phyloP scores from a whole-genome alignment of 2,113 vertebrate species.

The Cyphomyrus discorhynchus region DNA sequence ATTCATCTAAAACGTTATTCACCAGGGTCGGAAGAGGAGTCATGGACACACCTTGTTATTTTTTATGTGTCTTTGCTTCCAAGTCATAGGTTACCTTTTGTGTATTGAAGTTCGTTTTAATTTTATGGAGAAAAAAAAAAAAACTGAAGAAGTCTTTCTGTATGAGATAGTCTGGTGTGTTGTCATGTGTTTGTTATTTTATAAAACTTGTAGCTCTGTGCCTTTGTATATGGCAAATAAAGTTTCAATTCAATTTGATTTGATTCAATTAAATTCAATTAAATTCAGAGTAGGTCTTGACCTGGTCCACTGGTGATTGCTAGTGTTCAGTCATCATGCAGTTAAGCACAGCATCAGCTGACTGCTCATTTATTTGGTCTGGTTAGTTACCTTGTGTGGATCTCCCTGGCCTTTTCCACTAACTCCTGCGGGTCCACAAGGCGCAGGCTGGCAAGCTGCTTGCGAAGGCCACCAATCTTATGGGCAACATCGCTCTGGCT shows the following conservation, averaged over 20 bases:
- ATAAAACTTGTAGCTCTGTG: background rate
- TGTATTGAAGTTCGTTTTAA: background rate
- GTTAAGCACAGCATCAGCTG: background rate
- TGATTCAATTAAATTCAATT: background rate
- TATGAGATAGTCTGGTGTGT: background rate
- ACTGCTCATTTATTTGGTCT: background rate
- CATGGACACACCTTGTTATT: background rate
- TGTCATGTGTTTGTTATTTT: background rate
- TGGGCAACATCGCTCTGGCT: conserved; percentile 84
- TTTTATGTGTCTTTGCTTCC: background rate
- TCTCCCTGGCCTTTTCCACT: conserved; percentile 66
- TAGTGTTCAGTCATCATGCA: background rate
- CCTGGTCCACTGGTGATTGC: background rate
- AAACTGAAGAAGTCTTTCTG: background rate
- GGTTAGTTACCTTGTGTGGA: conserved; percentile 61
- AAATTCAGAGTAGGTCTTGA: background rate
- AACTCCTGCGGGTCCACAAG: conserved; percentile 60
- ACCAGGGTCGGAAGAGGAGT: background rate
- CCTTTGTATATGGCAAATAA: background rate
- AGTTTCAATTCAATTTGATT: background rate
- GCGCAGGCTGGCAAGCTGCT: background rate
- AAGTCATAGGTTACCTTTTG: background rate
- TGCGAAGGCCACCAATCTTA: conserved; percentile 74
- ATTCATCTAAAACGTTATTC: background rate
- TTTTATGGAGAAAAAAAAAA: background rate